phyloP scores from a whole-genome alignment of 53 echinoderm and acorn worm species.

The Stichopus horrens region DNA sequence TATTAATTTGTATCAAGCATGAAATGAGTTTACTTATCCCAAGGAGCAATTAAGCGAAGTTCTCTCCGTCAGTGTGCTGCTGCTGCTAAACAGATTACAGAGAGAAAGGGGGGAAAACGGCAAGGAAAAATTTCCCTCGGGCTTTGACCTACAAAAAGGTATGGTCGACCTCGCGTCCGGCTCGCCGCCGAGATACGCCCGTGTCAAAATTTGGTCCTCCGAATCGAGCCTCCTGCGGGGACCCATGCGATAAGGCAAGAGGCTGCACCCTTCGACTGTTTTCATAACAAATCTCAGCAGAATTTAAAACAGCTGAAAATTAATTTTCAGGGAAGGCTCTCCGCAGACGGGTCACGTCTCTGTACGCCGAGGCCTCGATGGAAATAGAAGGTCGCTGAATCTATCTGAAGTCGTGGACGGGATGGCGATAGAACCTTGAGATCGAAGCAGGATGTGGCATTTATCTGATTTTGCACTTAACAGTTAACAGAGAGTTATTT shows the following conservation, averaged over 20 bases:
- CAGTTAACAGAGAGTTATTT: too few relatives aligned
- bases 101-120: neutral
- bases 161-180: neutral
- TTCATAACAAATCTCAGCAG: slow-evolving; percentile 19
- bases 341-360: neutral
- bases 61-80: too few relatives aligned
- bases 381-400: neutral
- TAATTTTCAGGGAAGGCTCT: slow-evolving; percentile 13
- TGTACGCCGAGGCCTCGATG: neutral
- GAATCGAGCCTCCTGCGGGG: neutral
- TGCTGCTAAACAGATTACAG: neutral
- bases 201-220: neutral
- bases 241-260: neutral
- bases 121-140: neutral
- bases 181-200: neutral
- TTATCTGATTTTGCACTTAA: too few relatives aligned
- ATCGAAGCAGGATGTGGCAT: too few relatives aligned
- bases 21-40: too few relatives aligned
- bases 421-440: too few relatives aligned
- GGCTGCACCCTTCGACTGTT: neutral
- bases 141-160: neutral
- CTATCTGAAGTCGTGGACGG: neutral
- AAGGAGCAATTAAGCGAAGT: too few relatives aligned
- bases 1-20: too few relatives aligned
- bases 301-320: slow-evolving; percentile 27